Percentiles rank a stretch among this genome's conserved stretches.
Evolutionary conservation across 2,797 vertebrate genomes (phyloP).

Genomic region (Neosilurus mollespiculum): DNA sequence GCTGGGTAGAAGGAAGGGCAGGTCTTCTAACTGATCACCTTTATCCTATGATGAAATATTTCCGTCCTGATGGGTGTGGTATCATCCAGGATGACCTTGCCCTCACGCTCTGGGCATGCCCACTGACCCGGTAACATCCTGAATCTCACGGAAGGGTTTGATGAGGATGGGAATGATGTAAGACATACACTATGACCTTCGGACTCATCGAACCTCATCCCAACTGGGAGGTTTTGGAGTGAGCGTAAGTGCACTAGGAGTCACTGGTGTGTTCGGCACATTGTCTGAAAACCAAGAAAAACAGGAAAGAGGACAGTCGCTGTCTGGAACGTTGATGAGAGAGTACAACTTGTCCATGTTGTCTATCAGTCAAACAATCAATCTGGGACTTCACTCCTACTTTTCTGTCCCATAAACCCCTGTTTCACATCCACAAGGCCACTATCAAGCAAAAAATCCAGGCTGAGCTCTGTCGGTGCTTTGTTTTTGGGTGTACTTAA

Average conservation of each 20-base stretch:
- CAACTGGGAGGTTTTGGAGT: background rate
- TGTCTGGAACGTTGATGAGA: slow-evolving; percentile 30
- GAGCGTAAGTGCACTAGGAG: background rate
- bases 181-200: background rate
- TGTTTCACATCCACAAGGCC: slow-evolving; percentile 9
- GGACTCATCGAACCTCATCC: background rate
- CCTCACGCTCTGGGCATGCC: background rate
- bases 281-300: background rate
- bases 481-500: slow-evolving; percentile 27
- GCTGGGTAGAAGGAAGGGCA: background rate
- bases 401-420: slow-evolving; percentile 41
- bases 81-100: background rate
- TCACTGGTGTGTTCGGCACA: background rate
- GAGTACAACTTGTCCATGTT: slow-evolving; percentile 18
- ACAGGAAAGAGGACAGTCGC: slow-evolving; percentile 47
- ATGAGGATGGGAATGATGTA: background rate
- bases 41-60: background rate
- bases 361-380: slow-evolving; percentile 33
- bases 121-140: too few relatives aligned
- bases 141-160: background rate
- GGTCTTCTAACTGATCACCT: background rate
- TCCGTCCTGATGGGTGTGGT: background rate
- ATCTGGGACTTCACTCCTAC: slow-evolving; percentile 26
- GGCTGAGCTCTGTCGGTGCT: slow-evolving; percentile 19
- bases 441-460: slow-evolving; percentile 4